Conservation (phyloP, 2,113 vertebrate genomes). For the Lontra canadensis region DNA sequence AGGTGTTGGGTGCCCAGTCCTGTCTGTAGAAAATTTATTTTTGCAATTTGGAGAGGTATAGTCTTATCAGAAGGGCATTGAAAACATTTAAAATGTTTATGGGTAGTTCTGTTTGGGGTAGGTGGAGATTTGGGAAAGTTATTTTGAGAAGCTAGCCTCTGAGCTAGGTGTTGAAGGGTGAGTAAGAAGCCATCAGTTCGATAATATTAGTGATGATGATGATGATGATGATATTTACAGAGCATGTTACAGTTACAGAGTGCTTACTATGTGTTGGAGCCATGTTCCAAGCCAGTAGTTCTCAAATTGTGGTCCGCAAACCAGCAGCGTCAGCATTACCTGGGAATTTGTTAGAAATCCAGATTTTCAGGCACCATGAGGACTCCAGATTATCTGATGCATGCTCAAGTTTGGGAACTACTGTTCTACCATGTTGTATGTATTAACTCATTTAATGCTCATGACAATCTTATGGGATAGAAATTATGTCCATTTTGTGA, state of each 20-base stretch:
- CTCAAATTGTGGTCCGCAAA: neutral
- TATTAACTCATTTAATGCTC: neutral
- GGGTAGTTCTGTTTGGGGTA: neutral
- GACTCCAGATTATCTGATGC: neutral
- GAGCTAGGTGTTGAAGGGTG: neutral
- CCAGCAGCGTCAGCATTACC: neutral
- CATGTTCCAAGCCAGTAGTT: neutral
- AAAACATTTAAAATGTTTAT: neutral
- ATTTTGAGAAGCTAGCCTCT: neutral
- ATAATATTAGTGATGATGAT: neutral
- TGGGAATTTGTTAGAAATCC: neutral
- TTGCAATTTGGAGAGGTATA: neutral
- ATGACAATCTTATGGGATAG: neutral
- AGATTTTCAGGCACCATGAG: neutral
- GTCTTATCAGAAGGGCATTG: slow-evolving; percentile 28
- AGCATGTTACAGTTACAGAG: neutral
- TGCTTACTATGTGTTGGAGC: neutral
- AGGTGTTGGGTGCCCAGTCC: neutral
- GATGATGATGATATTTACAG: neutral
- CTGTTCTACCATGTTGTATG: neutral
- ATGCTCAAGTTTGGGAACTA: neutral
- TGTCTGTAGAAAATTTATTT: neutral
- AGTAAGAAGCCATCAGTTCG: neutral
- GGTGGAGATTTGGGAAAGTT: neutral
- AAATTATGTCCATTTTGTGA: neutral